Conservation (phyloP, 2,113 vertebrate genomes). For the Pogona vitticeps region DNA sequence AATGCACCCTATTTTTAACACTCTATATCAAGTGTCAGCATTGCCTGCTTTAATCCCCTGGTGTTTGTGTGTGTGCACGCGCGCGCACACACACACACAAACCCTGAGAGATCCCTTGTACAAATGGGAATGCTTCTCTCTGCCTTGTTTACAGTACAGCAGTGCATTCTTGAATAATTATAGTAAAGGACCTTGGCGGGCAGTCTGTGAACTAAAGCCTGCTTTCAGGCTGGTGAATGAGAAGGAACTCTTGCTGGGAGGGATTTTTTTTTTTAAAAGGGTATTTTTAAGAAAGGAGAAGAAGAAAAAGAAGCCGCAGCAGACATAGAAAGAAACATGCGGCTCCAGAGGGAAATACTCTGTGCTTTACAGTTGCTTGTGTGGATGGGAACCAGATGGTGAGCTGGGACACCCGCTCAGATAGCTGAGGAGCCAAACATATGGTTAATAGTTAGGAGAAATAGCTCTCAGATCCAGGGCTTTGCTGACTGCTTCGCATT, state of each 20-base stretch:
- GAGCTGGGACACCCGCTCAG: conserved; percentile 83
- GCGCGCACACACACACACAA: background rate
- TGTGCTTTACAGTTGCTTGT: conserved; percentile 80
- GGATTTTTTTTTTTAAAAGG: conserved; percentile 16
- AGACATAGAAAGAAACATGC: conserved; percentile 62
- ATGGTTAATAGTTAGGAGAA: conserved; percentile 85
- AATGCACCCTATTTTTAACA: conserved; percentile 76
- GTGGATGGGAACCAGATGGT: conserved; percentile 93
- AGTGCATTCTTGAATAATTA: conserved; percentile 56
- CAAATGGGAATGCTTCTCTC: conserved; percentile 33
- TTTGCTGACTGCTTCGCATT: conserved; percentile 82
- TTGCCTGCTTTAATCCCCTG: background rate
- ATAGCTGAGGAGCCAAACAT: conserved; percentile 81
- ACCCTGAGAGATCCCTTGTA: background rate
- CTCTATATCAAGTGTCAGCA: conserved; percentile 67
- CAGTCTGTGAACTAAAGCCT: conserved; percentile 59
- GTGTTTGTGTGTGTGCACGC: background rate
- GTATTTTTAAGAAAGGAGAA: background rate
- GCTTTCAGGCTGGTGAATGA: conserved; percentile 64
- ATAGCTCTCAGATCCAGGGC: conserved; percentile 77
- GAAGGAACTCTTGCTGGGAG: conserved; percentile 58
- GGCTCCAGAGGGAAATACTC: conserved; percentile 76
- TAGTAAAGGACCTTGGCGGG: conserved; percentile 39
- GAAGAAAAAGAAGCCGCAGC: conserved; percentile 27
- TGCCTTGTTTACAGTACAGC: conserved; percentile 51